Evolutionary conservation across 2,113 vertebrate species (phyloP), one percentile per base, ranked within the genome.

Genomic region (Austrofundulus limnaeus): DNA sequence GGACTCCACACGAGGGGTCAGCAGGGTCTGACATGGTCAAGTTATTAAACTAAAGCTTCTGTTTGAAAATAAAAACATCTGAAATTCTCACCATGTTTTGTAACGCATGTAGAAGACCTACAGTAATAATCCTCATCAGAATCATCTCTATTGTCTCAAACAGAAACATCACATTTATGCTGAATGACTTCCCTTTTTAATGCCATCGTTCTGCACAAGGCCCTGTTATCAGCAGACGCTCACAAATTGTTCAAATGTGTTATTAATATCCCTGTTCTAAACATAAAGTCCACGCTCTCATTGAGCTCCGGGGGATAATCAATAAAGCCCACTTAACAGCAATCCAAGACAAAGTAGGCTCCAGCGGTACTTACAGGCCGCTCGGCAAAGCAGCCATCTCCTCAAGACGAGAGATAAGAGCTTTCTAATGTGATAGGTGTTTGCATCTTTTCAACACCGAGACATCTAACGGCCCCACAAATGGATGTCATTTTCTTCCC

Each of bases 291-390:
- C 28, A 45, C 51, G 60, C 25, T 25, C 16, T 61, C 39, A 56
- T 51, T 64, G 66, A 63, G 38, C 59, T 70, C 38, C 41, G 39
- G 34, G 56, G 61, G 53, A 72, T 66, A 74, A 86, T 84, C 79
- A 74, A 89, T 80, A 82, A 66, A 79, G 43, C 28, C 46, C 59
- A 70, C 62, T 66, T 78, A 56, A 65, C 66, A 65, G 42, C 38
- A 34, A 66, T 73, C 70, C 52, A 55, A 62, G 56, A 64, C 12
- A 70, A 66, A 72, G 66, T 57, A 49, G 37, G 31, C 53, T 57
- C 37, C 49, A 63, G 50, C 28, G 54, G 57, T 50, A n/a, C 51
- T 54, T 53, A 70, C 53, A 75, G 47, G 66, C 51, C 37, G 39
- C 52, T 46, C 39, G 37, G 14, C 4, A 60, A 59, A 49, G 61